A percentile compares a stretch with the other conserved stretches of the same genome.
Evolutionary conservation across 2,113 vertebrate genomes (phyloP).

Genomic region (Tetraodon nigroviridis): DNA sequence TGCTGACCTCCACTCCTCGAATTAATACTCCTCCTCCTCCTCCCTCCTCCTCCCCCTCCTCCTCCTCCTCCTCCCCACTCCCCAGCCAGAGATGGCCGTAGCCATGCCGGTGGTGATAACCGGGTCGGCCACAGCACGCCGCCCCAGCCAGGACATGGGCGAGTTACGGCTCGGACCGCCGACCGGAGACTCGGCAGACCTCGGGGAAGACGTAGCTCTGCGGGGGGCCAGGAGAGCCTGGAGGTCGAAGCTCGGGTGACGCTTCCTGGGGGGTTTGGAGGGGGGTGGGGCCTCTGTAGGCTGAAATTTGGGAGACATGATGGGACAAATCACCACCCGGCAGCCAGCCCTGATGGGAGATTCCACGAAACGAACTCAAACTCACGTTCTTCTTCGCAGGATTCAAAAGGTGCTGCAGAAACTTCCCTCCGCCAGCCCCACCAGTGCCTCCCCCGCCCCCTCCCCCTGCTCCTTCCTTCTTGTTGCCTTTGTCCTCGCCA

Average conservation of each 20-base stretch:
- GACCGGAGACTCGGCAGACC: conserved; percentile 52
- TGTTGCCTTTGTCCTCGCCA: conserved; percentile 68
- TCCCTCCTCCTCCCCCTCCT: conserved; percentile 18
- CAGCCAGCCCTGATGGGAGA: not conserved
- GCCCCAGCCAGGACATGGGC: conserved; percentile 75
- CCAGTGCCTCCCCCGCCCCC: conserved; percentile 23
- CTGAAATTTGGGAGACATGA: conserved; percentile 33
- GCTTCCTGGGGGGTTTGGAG: conserved; percentile 71
- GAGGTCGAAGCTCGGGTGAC: conserved; percentile 79
- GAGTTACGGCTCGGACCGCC: conserved; percentile 53
- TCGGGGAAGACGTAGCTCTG: conserved; percentile 38
- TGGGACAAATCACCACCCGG: not conserved
- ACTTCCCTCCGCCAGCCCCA: conserved; percentile 69
- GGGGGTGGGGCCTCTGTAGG: conserved; percentile 60
- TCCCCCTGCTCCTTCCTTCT: conserved; percentile 50
- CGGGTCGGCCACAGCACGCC: conserved; percentile 56
- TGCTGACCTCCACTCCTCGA: conserved; percentile 88
- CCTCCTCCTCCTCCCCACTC: conserved; percentile 27
- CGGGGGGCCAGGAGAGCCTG: conserved; percentile 75
- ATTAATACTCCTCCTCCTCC: conserved; percentile 76
- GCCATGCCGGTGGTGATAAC: conserved; percentile 66
- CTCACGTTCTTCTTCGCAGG: conserved; percentile 76
- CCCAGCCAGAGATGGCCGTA: conserved; percentile 63
- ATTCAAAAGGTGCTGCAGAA: conserved; percentile 75
- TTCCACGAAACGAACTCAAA: not conserved